Evolutionary conservation across 1,140 invertebrate genomes (phyloP).

Genomic region (Hyphantria cunea): DNA sequence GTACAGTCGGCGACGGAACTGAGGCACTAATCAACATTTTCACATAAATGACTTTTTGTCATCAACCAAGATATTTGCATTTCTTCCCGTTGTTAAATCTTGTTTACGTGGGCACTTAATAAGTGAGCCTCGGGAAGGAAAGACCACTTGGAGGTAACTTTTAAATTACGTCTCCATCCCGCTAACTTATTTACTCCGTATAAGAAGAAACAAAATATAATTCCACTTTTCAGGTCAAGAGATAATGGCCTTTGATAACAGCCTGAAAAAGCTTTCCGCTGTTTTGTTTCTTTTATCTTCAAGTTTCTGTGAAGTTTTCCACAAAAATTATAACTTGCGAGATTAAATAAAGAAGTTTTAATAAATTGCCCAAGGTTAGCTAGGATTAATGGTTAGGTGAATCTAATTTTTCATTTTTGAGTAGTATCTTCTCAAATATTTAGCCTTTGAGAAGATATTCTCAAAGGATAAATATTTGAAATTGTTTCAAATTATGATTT

Average conservation of each 20-base stretch:
- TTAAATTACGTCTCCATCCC: conserved; percentile 70
- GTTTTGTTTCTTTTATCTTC: conserved; percentile 76
- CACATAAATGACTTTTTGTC: conserved; percentile 30
- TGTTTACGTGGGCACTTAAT: conserved; percentile 46
- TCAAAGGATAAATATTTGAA: conserved; percentile 19
- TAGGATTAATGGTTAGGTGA: conserved; percentile 51
- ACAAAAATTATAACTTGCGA: conserved; percentile 76
- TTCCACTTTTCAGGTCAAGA: conserved; percentile 75
- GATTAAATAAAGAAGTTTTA: conserved; percentile 77
- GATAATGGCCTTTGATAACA: conserved; percentile 79
- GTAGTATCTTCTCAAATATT: conserved; percentile 13
- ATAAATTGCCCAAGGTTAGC: conserved; percentile 68
- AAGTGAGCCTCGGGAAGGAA: conserved; percentile 46
- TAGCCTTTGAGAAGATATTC: conserved; percentile 24
- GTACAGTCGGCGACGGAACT: too few species aligned
- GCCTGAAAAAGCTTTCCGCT: conserved; percentile 76
- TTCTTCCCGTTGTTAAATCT: conserved; percentile 45
- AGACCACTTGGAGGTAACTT: conserved; percentile 60
- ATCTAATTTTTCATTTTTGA: conserved; percentile 48
- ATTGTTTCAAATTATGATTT: conserved; percentile 13
- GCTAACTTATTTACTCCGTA: conserved; percentile 75
- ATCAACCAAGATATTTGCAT: conserved; percentile 41
- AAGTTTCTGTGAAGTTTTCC: conserved; percentile 69
- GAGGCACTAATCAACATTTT: conserved; percentile 23
- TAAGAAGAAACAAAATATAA: conserved; percentile 74